Percentiles rank a stretch among this genome's conserved stretches.
These are phyloP conservation scores for Operophtera brumata DNA, from an alignment of 2,888 invertebrate genomes.

Conservation along the genomic window DNA sequence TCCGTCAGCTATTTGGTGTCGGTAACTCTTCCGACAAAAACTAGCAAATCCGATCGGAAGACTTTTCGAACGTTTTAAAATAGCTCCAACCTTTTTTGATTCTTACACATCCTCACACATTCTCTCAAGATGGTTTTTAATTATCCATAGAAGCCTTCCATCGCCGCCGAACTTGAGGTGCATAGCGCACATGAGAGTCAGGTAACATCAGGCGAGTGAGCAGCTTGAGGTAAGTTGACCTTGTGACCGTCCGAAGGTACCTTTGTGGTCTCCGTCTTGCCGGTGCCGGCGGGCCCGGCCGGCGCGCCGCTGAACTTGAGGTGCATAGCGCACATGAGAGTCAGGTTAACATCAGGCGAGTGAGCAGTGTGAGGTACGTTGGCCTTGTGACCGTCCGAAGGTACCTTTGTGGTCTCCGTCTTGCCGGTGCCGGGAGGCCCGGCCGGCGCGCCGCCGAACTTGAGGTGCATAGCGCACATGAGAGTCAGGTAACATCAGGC, in stretches of 20 bases:
- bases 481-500: constrained; percentile 93
- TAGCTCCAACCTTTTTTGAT: no score
- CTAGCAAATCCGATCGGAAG: no score
- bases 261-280: constrained; percentile 93
- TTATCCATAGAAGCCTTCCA: no score
- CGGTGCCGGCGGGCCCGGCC: constrained; percentile 94
- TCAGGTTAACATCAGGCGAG: constrained; percentile 94
- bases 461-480: constrained; percentile 92
- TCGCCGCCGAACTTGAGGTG: constrained; percentile 93
- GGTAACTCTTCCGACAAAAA: no score
- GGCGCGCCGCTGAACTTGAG: constrained; percentile 93
- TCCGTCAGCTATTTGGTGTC: no score
- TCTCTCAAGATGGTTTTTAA: no score
- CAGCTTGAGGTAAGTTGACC: no score
- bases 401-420: constrained; percentile 89
- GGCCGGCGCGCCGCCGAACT: constrained; percentile 93
- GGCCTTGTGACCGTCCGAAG: no score
- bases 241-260: no score
- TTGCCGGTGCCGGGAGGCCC: constrained; percentile 96
- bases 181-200: constrained; percentile 93
- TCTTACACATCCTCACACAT: no score
- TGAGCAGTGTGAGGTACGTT: no score
- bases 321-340: constrained; percentile 93
- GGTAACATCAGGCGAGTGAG: constrained; percentile 93
- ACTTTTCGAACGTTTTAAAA: no score